Conservation (phyloP, 2,797 vertebrate genomes). For the Cossypha caffra region DNA sequence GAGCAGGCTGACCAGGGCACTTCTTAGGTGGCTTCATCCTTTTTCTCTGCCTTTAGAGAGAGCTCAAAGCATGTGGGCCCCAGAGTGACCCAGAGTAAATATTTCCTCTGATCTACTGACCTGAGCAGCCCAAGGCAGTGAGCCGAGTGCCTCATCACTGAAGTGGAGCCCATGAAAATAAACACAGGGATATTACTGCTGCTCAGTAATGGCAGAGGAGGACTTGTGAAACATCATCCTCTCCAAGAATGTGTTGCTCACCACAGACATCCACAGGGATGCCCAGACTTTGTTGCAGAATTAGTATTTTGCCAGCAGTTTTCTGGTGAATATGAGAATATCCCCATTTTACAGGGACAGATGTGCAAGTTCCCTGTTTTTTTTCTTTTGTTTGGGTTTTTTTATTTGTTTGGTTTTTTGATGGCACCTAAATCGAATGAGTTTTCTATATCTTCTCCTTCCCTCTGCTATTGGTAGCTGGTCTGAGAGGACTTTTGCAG, state of each 20-base stretch:
- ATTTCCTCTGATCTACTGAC: conserved; percentile 32
- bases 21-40: neutral
- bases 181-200: conserved; percentile 60
- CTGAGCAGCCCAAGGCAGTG: neutral
- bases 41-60: neutral
- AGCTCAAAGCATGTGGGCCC: neutral
- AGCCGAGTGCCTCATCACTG: conserved; percentile 7
- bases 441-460: neutral
- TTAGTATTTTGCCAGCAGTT: neutral
- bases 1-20: neutral
- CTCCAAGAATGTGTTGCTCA: conserved; percentile 6
- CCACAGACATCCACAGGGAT: neutral
- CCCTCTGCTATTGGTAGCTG: neutral
- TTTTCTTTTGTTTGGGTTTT: neutral
- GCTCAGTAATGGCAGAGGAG: conserved; percentile 24
- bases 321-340: neutral
- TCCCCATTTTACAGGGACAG: neutral
- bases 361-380: neutral
- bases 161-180: conserved; percentile 60
- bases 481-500: neutral
- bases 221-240: conserved; percentile 24
- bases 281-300: neutral
- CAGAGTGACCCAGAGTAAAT: neutral
- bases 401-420: neutral
- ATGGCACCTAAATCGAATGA: neutral